Percentiles rank a stretch among this genome's conserved stretches.
phyloP scores from a whole-genome alignment of 2,888 invertebrate species.

The Drosophila nigricruria region DNA sequence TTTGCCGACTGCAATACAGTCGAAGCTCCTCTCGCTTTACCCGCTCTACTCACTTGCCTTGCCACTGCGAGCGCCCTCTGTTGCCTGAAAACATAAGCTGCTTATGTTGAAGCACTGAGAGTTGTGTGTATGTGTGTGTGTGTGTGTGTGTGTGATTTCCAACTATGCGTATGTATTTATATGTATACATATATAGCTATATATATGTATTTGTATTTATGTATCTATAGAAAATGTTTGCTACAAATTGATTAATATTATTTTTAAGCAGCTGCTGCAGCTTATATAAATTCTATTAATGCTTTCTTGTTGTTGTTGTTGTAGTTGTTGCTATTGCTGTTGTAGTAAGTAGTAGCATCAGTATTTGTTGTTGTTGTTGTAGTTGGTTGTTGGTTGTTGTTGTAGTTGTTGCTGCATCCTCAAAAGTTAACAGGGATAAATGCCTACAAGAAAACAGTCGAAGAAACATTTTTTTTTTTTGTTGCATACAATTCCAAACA shows the following conservation, averaged over 20 bases:
- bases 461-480: conserved; percentile 66
- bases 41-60: neutral
- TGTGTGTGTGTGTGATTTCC: conserved; percentile 33
- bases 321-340: conserved; percentile 52
- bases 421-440: conserved; percentile 86
- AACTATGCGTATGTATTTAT: conserved; percentile 26
- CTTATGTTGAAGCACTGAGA: conserved; percentile 60
- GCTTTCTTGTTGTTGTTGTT: conserved; percentile 55
- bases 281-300: conserved; percentile 65
- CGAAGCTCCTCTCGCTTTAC: conserved; percentile 7
- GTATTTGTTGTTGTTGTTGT: conserved; percentile 57
- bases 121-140: conserved; percentile 43
- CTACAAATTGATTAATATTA: conserved; percentile 39
- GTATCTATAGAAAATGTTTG: conserved; percentile 30
- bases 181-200: neutral
- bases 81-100: conserved; percentile 67
- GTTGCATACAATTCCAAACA: conserved; percentile 50
- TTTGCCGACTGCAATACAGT: conserved; percentile 49
- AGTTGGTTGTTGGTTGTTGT: conserved; percentile 61
- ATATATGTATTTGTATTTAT: conserved; percentile 1
- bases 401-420: conserved; percentile 78
- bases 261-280: conserved; percentile 35
- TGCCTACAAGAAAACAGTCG: conserved; percentile 83
- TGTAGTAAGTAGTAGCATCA: conserved; percentile 53
- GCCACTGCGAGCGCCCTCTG: conserved; percentile 1